phyloP scores from a whole-genome alignment of 2,113 vertebrate genomes.

The Amblyopsis rosae region DNA sequence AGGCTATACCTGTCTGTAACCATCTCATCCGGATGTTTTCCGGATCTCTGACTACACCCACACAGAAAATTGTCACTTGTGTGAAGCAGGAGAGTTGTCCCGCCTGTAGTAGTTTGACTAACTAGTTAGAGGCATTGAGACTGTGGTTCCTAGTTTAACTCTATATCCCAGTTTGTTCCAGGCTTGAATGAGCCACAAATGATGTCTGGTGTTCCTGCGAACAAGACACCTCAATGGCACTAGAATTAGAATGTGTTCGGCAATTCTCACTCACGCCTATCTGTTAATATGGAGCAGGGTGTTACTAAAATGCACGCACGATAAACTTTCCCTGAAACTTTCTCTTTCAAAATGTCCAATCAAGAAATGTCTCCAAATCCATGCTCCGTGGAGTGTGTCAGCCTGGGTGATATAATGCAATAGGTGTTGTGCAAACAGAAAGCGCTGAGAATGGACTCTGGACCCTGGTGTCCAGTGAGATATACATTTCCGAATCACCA shows the following conservation, averaged over 20 bases:
- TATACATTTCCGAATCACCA: constrained; percentile 40
- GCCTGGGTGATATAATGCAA: constrained; percentile 44
- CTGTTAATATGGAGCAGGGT: background rate
- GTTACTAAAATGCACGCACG: background rate
- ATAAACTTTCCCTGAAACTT: background rate
- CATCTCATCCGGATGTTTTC: constrained; percentile 22
- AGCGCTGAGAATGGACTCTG: constrained; percentile 57
- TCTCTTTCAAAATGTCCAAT: background rate
- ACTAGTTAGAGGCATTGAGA: background rate
- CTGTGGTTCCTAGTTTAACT: background rate
- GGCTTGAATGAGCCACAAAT: background rate
- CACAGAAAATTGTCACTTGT: background rate
- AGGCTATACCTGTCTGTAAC: constrained; percentile 14
- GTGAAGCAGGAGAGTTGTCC: background rate
- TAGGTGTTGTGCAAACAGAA: constrained; percentile 56
- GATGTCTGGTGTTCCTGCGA: background rate
- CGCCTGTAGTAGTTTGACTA: background rate
- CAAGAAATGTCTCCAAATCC: background rate
- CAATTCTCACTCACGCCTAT: background rate
- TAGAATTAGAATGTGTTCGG: background rate
- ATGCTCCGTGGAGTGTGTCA: constrained; percentile 32
- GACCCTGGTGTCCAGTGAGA: constrained; percentile 40
- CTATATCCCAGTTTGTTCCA: background rate
- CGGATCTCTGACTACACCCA: constrained; percentile 8
- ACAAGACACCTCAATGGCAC: background rate